Percentiles rank a stretch among this genome's conserved stretches.
Conservation (phyloP, 1,140 invertebrate genomes). For the Drosophila arawakana region DNA sequence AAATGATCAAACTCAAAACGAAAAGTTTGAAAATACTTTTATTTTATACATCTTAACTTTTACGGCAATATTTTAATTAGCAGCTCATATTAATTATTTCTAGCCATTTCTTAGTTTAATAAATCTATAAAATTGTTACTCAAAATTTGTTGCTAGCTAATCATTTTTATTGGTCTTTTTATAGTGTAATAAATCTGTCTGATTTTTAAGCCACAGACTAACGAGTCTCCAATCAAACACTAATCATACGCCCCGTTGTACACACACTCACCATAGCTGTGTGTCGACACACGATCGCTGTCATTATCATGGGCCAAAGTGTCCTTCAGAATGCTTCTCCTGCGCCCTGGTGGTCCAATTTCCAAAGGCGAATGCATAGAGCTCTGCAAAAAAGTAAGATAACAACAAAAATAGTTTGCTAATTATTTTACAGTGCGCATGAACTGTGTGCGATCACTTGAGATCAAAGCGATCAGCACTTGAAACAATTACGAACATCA, state of each 20-base stretch:
- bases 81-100: too few species aligned
- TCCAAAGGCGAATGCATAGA: conserved; percentile 76
- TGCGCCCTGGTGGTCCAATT: conserved; percentile 85
- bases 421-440: conserved; percentile 31
- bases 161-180: not conserved
- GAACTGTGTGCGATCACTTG: not conserved
- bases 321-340: conserved; percentile 88
- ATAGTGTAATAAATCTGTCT: not conserved
- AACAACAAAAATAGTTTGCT: conserved; percentile 40
- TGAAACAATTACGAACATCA: conserved; percentile 19
- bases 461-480: conserved; percentile 4
- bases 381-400: conserved; percentile 45
- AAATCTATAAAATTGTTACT: too few species aligned
- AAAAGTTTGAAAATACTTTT: too few species aligned
- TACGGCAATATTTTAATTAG: too few species aligned
- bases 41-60: too few species aligned
- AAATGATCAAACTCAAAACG: too few species aligned
- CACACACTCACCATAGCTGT: conserved; percentile 75
- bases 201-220: not conserved
- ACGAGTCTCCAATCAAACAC: not conserved
- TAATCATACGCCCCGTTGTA: not conserved
- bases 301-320: conserved; percentile 75
- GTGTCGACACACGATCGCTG: conserved; percentile 69
- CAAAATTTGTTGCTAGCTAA: not conserved
- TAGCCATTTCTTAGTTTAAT: too few species aligned